These are phyloP conservation scores for Panzeria rudis DNA, from an alignment of 2,888 invertebrate genomes.

Conservation along the genomic window DNA sequence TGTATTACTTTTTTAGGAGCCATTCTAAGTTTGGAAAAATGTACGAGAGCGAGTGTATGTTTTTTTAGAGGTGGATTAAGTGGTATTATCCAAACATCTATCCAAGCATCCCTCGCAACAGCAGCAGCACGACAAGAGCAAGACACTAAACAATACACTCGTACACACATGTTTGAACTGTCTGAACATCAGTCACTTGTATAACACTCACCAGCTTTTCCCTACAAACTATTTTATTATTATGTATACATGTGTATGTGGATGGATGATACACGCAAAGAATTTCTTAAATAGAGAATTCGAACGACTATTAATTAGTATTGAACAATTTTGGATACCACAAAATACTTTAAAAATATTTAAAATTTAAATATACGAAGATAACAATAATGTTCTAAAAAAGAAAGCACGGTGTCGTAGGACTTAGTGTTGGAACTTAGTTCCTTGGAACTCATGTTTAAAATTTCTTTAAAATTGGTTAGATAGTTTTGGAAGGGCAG, in stretches of 20 bases:
- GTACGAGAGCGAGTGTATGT: slow-evolving; percentile 20
- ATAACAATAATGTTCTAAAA: too few relatives aligned
- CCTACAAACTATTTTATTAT: not conserved
- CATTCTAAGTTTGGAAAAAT: slow-evolving; percentile 63
- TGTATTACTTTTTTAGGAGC: slow-evolving; percentile 63
- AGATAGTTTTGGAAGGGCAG: too few relatives aligned
- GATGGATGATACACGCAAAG: slow-evolving; percentile 29
- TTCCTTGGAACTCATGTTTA: too few relatives aligned
- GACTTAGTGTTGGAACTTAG: too few relatives aligned
- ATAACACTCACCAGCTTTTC: slow-evolving; percentile 21
- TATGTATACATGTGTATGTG: not conserved
- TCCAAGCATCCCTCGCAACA: slow-evolving; percentile 61
- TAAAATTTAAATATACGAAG: too few relatives aligned
- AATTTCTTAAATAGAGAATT: not conserved
- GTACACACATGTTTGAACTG: slow-evolving; percentile 55
- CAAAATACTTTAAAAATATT: too few relatives aligned
- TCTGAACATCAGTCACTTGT: slow-evolving; percentile 47
- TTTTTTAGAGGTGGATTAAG: slow-evolving; percentile 74
- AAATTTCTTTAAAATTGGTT: too few relatives aligned
- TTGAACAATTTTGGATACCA: too few relatives aligned
- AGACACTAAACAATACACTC: slow-evolving; percentile 54
- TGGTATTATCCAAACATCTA: slow-evolving; percentile 71
- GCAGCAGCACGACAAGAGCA: slow-evolving; percentile 43
- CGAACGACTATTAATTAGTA: not conserved
- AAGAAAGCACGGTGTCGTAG: too few relatives aligned